Base-by-base conservation (phyloP, 2,113 vertebrate species). In the Apaloderma vittatum region DNA sequence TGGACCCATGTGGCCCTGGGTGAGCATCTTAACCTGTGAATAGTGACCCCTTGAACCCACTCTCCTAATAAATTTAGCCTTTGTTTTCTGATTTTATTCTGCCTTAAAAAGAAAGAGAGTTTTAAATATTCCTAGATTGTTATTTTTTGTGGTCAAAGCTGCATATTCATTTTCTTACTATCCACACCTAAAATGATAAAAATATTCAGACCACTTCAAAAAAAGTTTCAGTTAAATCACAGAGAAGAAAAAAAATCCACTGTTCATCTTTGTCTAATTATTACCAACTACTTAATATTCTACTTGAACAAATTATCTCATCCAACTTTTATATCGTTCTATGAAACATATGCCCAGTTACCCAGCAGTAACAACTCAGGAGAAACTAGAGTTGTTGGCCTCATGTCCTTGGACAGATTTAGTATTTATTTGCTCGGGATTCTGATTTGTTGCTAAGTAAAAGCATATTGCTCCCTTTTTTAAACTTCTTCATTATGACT, bases 31-130 rank as follows among this genome's bases (percentile, higher is more conserved):
- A 85, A 81, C 7, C 34, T 36, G 51, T 72, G 17, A 86, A 48
- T 45, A 86, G 85, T 22, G 10, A 81, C 26, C 32, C 32, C 77
- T 92, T 96, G 63, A 95, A 89, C 48, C n/a, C 49, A 55, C 3
- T 5, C 2, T 67, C 61, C 37, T 74, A 84, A 36, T 37, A 89
- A 86, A 91, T 43, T 20, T 71, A 84, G 37, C 15, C 18, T 88
- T 77, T 91, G 12, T 68, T 95, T 84, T 87, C 34, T 18, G 65
- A 11, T 65, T 77, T 36, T 63, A 45, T 87, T 92, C 37, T 63
- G 14, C 17, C 17, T 63, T 54, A 0, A 75, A 94, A 86, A 12
- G 40, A 46, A 81, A 36, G 2, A 40, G 32, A 34, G 8, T 34
- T 83, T 88, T 45, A 84, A 67, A 68, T 67, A 18, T 3, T 86